Evolutionary conservation across 2,888 invertebrate genomes (phyloP).

Genomic region (Biston betularia): DNA sequence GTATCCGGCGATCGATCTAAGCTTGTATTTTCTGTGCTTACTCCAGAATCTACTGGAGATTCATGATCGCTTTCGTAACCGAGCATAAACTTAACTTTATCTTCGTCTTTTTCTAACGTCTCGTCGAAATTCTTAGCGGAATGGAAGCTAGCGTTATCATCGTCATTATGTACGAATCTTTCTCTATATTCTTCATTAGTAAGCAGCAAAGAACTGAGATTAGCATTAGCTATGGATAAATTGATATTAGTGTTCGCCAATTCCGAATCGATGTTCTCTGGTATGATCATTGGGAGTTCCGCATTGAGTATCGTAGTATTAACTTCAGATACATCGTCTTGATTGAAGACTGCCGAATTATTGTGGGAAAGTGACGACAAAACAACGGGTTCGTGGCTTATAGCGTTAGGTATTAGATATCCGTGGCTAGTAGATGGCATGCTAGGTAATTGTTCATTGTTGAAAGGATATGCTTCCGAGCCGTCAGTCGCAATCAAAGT

Average conservation of each 20-base stretch:
- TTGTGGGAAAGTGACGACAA: conserved; percentile 83
- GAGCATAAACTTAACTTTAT: conserved; percentile 78
- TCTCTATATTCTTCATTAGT: conserved; percentile 80
- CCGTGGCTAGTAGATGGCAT: conserved; percentile 88
- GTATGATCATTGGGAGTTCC: conserved; percentile 74
- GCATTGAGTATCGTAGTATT: conserved; percentile 63
- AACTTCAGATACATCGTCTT: conserved; percentile 67
- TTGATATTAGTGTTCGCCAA: conserved; percentile 80
- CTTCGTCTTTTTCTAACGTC: conserved; percentile 63
- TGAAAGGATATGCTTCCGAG: conserved; percentile 59
- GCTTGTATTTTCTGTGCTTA: conserved; percentile 91
- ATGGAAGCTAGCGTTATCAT: conserved; percentile 71
- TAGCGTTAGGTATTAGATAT: conserved; percentile 87
- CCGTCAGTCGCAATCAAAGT: conserved; percentile 69
- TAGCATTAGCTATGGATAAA: conserved; percentile 87
- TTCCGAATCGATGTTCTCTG: conserved; percentile 75
- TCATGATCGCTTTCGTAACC: conserved; percentile 83
- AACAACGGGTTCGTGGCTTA: conserved; percentile 85
- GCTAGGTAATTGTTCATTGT: conserved; percentile 78
- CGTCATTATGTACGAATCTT: conserved; percentile 63
- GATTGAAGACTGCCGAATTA: conserved; percentile 77
- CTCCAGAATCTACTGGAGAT: conserved; percentile 87
- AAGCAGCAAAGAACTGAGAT: conserved; percentile 85
- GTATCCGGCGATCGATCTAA: conserved; percentile 88
- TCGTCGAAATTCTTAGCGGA: conserved; percentile 62